phyloP scores from a whole-genome alignment of 2,797 vertebrate species.

The Bufotes viridis region DNA sequence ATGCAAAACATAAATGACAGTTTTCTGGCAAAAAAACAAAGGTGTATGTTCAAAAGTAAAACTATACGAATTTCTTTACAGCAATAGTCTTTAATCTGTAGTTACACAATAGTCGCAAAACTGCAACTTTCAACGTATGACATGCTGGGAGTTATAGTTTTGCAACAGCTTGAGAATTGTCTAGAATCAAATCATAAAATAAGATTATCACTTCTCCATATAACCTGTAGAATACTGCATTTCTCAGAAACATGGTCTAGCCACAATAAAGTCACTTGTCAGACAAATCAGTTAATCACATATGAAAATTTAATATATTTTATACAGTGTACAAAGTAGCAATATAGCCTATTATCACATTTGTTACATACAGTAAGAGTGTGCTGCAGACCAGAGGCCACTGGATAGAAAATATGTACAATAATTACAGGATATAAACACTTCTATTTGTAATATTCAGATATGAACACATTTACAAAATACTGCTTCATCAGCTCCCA shows the following conservation, averaged over 20 bases:
- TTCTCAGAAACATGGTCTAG: neutral
- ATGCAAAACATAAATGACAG: no score
- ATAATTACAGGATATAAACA: slow-evolving; percentile 20
- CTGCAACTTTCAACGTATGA: neutral
- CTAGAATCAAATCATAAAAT: neutral
- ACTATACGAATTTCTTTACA: no score
- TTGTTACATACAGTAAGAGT: slow-evolving; percentile 17
- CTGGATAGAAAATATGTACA: slow-evolving; percentile 34
- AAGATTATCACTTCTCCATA: neutral
- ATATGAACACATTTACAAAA: slow-evolving; percentile 36
- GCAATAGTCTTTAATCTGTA: no score
- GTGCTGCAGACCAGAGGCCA: slow-evolving; percentile 31
- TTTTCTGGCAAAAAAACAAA: no score
- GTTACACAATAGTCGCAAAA: neutral
- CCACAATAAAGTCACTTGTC: slow-evolving; percentile 19
- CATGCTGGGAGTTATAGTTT: neutral
- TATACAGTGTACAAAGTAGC: slow-evolving; percentile 44
- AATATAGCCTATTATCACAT: slow-evolving; percentile 25
- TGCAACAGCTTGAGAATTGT: neutral
- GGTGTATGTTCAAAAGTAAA: no score
- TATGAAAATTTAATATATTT: slow-evolving; percentile 28
- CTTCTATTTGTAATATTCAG: slow-evolving; percentile 22
- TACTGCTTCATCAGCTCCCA: neutral
- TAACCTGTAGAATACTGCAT: neutral
- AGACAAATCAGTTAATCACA: slow-evolving; percentile 10